Percentiles rank a stretch among this genome's conserved stretches.
Evolutionary conservation across 2,888 invertebrate genomes (phyloP).

Genomic region (Rhamphomyia laevipes): DNA sequence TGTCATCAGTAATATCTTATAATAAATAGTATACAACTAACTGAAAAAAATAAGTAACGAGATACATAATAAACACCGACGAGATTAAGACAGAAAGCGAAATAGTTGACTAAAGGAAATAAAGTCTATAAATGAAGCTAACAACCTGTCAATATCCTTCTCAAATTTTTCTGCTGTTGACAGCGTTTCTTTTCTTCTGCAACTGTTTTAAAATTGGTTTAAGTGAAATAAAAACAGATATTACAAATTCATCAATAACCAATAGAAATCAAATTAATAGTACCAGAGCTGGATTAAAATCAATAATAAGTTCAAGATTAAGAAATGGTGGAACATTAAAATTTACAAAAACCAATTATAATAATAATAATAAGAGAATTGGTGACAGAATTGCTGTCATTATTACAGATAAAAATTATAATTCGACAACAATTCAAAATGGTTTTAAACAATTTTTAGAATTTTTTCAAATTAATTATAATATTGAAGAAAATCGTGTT

Average conservation of each 20-base stretch:
- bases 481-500: conserved; percentile 23
- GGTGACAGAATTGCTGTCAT: neutral
- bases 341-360: neutral
- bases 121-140: neutral
- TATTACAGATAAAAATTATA: neutral
- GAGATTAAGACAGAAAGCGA: too few relatives aligned
- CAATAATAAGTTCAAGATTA: conserved; percentile 5
- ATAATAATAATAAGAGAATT: neutral
- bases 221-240: conserved; percentile 10
- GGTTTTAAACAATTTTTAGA: conserved; percentile 32
- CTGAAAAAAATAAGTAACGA: too few relatives aligned
- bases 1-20: too few relatives aligned
- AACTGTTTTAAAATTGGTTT: conserved; percentile 23
- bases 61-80: too few relatives aligned
- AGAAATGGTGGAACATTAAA: conserved; percentile 8
- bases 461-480: conserved; percentile 31
- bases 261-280: too few relatives aligned
- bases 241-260: conserved; percentile 3
- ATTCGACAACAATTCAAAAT: conserved; percentile 27
- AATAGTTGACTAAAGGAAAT: neutral
- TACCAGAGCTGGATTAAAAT: neutral
- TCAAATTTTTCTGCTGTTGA: conserved; percentile 33
- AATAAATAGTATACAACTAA: too few relatives aligned
- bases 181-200: conserved; percentile 31
- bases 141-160: neutral